Evolutionary conservation across 2,113 vertebrate species (phyloP).

Genomic region (Nanger granti): DNA sequence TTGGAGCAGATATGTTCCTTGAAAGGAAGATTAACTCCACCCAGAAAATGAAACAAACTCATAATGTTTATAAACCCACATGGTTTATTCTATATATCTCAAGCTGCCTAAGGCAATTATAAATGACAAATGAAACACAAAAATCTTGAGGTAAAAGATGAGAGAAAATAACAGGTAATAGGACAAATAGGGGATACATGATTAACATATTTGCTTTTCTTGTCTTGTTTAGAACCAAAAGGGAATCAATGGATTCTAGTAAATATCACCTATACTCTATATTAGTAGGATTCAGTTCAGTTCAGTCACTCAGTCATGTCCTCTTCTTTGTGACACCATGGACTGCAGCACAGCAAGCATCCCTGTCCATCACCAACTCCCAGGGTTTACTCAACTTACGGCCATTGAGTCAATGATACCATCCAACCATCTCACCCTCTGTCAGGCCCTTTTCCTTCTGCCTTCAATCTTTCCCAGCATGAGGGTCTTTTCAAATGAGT

Average conservation of each 20-base stretch:
- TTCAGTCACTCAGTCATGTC: not conserved
- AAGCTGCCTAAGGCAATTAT: not conserved
- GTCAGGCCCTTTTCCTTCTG: not conserved
- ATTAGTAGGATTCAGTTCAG: not conserved
- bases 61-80: not conserved
- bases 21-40: not conserved
- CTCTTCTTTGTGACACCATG: fast-evolving
- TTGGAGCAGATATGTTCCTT: not conserved
- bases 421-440: not conserved
- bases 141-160: not conserved
- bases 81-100: not conserved
- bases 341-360: not conserved
- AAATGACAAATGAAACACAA: not conserved
- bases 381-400: not conserved
- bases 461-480: not conserved
- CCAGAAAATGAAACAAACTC: not conserved
- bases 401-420: not conserved
- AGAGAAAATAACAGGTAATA: not conserved
- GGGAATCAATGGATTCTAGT: not conserved
- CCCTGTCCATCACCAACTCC: not conserved
- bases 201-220: not conserved
- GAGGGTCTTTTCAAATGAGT: not conserved
- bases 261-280: not conserved
- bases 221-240: not conserved
- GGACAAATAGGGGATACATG: not conserved